Conservation (phyloP, 2,888 invertebrate genomes). For the Andrena bucephala region DNA sequence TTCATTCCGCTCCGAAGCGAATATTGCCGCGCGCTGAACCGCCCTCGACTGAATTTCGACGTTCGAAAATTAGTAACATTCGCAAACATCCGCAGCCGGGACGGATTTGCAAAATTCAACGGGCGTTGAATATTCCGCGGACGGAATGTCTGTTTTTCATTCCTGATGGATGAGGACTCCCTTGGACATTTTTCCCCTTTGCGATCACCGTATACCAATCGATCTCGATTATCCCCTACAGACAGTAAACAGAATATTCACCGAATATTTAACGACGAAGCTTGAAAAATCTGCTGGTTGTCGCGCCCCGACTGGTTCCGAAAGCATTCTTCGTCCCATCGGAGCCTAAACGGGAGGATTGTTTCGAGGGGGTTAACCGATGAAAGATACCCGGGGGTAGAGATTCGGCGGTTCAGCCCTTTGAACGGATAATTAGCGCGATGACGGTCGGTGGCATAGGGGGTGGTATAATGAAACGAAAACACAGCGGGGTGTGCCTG, state of each 20-base stretch:
- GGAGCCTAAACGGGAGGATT: background rate
- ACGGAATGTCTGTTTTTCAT: background rate
- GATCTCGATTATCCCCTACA: too few species aligned
- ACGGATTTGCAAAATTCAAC: slow-evolving; percentile 50
- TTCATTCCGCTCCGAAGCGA: slow-evolving; percentile 47
- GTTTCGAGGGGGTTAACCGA: slow-evolving; percentile 2
- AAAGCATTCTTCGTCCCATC: background rate
- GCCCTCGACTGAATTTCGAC: slow-evolving; percentile 17
- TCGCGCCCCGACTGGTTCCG: too few species aligned
- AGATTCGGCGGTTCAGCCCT: slow-evolving; percentile 54
- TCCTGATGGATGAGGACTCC: background rate
- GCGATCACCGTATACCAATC: background rate
- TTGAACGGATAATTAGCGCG: slow-evolving; percentile 75
- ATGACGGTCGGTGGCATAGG: slow-evolving; percentile 70
- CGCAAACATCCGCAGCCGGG: slow-evolving; percentile 46
- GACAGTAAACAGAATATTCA: too few species aligned
- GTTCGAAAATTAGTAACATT: slow-evolving; percentile 60
- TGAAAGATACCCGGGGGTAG: background rate
- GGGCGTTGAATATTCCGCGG: background rate
- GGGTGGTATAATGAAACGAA: slow-evolving; percentile 81
- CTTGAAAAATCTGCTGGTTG: background rate
- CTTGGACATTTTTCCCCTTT: background rate
- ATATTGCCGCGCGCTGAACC: slow-evolving; percentile 24
- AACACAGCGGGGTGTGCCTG: slow-evolving; percentile 67
- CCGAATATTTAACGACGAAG: too few species aligned